Conservation (phyloP, 2,113 vertebrate species). For the Megaceryle maxima region DNA sequence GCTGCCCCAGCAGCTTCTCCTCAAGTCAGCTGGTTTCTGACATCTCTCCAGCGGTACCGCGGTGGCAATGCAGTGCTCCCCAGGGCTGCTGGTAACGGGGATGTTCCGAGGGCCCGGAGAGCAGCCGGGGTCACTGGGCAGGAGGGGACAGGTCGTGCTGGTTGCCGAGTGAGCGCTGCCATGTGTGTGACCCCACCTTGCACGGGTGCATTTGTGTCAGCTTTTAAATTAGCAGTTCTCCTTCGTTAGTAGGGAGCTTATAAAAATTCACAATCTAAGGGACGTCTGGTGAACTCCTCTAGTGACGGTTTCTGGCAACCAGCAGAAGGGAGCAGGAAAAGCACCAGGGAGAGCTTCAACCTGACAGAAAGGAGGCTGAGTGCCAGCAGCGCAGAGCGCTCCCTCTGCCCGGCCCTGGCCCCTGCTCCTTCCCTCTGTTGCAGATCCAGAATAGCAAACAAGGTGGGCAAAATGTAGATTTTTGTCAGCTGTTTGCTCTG, state of each 20-base stretch:
- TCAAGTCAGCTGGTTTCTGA: rapidly evolving
- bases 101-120: rapidly evolving
- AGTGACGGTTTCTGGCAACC: background rate
- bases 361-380: background rate
- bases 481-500: background rate
- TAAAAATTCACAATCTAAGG: background rate
- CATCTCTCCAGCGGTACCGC: background rate
- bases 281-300: background rate
- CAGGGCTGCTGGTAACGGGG: background rate
- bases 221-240: background rate
- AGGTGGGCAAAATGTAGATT: background rate
- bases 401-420: background rate
- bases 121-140: background rate
- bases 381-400: background rate
- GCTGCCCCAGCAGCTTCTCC: background rate
- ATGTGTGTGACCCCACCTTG: background rate
- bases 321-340: background rate
- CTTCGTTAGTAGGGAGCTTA: background rate
- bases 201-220: background rate
- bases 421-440: background rate
- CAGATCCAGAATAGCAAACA: background rate
- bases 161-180: background rate
- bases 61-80: background rate
- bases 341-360: background rate
- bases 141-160: background rate